These are phyloP conservation scores for Caenorhabditis latens DNA, from an alignment of 1,140 invertebrate genomes.

Conservation along the genomic window DNA sequence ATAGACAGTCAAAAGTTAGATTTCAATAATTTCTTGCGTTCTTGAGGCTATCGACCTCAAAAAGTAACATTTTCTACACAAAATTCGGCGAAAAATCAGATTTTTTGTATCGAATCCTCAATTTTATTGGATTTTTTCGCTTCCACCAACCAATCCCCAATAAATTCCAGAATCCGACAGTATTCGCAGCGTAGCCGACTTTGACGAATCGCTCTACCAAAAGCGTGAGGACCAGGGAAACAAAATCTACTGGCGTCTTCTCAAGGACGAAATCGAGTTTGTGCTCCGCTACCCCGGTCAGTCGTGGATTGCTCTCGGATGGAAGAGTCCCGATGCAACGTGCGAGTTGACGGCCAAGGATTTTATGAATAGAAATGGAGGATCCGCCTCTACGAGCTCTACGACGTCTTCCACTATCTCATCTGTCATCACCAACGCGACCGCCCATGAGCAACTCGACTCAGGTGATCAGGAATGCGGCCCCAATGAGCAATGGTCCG, in stretches of 20 bases:
- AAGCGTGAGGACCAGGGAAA: slow-evolving; percentile 64
- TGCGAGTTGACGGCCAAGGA: slow-evolving; percentile 20
- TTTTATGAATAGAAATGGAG: not conserved
- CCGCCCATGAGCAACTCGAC: not conserved
- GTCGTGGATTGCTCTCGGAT: slow-evolving; percentile 77
- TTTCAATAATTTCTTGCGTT: no score
- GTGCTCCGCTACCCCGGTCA: slow-evolving; percentile 73
- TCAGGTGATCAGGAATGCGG: slow-evolving; percentile 59
- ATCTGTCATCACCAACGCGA: slow-evolving; percentile 12
- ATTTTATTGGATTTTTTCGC: no score
- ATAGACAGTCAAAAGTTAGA: no score
- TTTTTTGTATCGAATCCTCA: no score
- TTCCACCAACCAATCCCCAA: no score
- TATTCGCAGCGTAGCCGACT: slow-evolving; percentile 46
- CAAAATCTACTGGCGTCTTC: slow-evolving; percentile 69
- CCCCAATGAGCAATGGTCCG: slow-evolving; percentile 72
- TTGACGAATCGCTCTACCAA: slow-evolving; percentile 65
- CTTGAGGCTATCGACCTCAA: no score
- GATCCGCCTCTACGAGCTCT: not conserved
- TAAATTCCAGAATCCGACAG: slow-evolving; percentile 57
- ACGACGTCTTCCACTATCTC: not conserved
- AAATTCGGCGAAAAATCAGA: no score
- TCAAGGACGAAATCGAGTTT: slow-evolving; percentile 76
- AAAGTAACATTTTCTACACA: no score
- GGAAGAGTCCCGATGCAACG: slow-evolving; percentile 72